Evolutionary conservation across 2,113 vertebrate genomes (phyloP).

Genomic region (Porphyrio hochstetteri): DNA sequence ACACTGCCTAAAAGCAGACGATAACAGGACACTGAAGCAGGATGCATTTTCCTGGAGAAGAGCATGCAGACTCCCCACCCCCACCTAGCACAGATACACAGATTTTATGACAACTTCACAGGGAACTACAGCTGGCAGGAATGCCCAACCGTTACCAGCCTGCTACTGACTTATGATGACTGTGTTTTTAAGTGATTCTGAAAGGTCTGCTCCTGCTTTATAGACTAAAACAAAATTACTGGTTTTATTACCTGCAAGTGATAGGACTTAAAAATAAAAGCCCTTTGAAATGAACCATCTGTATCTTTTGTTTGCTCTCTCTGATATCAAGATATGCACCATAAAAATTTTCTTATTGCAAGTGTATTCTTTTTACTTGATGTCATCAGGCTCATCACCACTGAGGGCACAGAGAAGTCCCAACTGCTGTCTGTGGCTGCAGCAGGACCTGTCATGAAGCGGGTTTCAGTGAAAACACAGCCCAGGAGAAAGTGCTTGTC

Average conservation of each 20-base stretch:
- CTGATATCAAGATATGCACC: rapidly evolving
- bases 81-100: rapidly evolving
- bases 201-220: neutral
- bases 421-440: neutral
- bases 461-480: neutral
- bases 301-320: rapidly evolving
- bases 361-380: neutral
- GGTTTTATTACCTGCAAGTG: neutral
- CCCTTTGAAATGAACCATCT: neutral
- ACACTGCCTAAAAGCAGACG: neutral
- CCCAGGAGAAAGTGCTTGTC: neutral
- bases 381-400: neutral
- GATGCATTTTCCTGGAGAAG: rapidly evolving
- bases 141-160: neutral
- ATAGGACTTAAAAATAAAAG: neutral
- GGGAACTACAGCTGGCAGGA: neutral
- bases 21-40: neutral
- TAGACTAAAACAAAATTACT: neutral
- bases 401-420: rapidly evolving
- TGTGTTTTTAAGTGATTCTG: neutral
- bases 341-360: rapidly evolving
- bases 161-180: neutral
- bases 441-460: neutral
- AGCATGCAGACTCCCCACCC: neutral
- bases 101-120: neutral